Conservation (phyloP, 2,797 vertebrate genomes). For the Ambastaia sidthimunki region DNA sequence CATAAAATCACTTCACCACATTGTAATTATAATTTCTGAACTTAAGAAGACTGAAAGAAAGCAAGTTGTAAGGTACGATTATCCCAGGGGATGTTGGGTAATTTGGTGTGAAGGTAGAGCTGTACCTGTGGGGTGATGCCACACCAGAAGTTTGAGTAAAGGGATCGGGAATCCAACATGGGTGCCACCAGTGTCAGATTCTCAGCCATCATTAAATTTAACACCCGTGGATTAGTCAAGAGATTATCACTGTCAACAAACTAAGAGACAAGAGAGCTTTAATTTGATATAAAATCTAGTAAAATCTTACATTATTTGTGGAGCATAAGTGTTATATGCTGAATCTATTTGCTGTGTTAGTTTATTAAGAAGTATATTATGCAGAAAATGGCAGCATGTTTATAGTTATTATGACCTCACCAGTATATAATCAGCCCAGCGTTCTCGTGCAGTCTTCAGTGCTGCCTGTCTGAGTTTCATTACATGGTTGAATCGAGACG, state of each 20-base stretch:
- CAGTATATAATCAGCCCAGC: slow-evolving; percentile 95
- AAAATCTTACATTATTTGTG: background rate
- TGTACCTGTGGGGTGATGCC: slow-evolving; percentile 94
- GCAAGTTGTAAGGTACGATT: background rate
- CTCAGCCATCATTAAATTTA: slow-evolving; percentile 91
- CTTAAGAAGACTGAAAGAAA: too few relatives aligned
- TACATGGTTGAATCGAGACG: slow-evolving; percentile 89
- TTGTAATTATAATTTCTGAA: too few relatives aligned
- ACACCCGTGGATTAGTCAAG: slow-evolving; percentile 87
- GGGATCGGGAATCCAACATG: slow-evolving; percentile 92
- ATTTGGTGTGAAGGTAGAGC: slow-evolving; percentile 2
- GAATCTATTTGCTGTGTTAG: background rate
- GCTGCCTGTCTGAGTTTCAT: slow-evolving; percentile 96
- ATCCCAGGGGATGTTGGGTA: background rate
- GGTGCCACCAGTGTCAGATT: slow-evolving; percentile 92
- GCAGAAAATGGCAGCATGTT: background rate
- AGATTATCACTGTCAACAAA: slow-evolving; percentile 94
- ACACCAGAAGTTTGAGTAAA: slow-evolving; percentile 99
- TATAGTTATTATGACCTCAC: slow-evolving; percentile 70
- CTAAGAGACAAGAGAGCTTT: slow-evolving; percentile 65
- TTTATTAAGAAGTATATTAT: too few relatives aligned
- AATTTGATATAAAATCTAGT: background rate
- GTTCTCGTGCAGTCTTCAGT: slow-evolving; percentile 86
- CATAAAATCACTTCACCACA: too few relatives aligned
- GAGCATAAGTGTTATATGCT: background rate